phyloP scores from a whole-genome alignment of 2,113 vertebrate genomes.

The Thamnophis sirtalis region DNA sequence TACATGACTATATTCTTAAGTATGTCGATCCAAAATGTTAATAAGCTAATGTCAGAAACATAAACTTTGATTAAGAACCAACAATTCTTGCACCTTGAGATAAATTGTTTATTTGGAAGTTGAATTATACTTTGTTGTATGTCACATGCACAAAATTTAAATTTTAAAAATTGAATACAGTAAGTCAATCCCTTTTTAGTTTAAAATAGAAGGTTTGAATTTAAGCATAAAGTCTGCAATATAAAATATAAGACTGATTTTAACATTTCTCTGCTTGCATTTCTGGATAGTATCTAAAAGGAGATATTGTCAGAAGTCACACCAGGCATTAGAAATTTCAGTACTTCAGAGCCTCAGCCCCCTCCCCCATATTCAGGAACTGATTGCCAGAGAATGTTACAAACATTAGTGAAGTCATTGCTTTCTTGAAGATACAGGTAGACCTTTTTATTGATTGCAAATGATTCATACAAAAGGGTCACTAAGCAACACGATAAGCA shows the following conservation, averaged over 20 bases:
- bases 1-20: background rate
- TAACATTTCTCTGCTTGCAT: background rate
- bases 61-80: background rate
- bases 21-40: background rate
- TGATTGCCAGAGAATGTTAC: background rate
- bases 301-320: background rate
- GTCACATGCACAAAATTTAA: constrained; percentile 1
- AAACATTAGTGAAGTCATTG: background rate
- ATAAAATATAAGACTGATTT: background rate
- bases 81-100: background rate
- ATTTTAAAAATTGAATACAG: background rate
- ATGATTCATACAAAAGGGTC: background rate
- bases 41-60: background rate
- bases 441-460: background rate
- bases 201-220: background rate
- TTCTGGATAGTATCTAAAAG: background rate
- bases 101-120: background rate
- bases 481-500: background rate
- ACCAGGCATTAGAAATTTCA: background rate
- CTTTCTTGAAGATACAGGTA: background rate
- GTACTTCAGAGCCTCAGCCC: background rate
- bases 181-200: background rate
- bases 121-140: background rate
- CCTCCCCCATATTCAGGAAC: background rate
- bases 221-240: background rate